Percentiles rank a stretch among this genome's conserved stretches.
These are phyloP conservation scores for Bombus confusus DNA, from an alignment of 1,140 invertebrate genomes.

Conservation along the genomic window DNA sequence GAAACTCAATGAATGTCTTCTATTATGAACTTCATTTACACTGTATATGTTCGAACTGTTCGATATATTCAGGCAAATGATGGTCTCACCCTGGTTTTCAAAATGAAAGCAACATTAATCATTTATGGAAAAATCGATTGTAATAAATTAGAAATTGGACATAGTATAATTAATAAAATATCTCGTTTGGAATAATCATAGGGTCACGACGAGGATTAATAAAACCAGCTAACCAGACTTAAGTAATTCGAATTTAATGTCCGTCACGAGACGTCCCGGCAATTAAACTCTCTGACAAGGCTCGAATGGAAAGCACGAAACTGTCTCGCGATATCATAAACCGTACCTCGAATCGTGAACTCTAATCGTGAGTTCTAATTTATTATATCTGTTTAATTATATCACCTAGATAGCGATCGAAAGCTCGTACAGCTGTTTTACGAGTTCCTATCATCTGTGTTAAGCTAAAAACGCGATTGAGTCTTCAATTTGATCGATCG, in stretches of 20 bases:
- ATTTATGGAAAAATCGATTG: not conserved
- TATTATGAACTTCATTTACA: too few species aligned
- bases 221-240: slow-evolving; percentile 5
- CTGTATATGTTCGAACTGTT: too few species aligned
- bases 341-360: too few species aligned
- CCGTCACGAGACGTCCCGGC: not conserved
- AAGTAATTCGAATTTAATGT: slow-evolving; percentile 7
- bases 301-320: slow-evolving; percentile 1
- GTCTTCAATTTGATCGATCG: too few species aligned
- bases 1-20: too few species aligned
- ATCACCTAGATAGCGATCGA: not conserved
- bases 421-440: not conserved
- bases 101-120: not conserved
- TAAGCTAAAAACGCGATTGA: too few species aligned
- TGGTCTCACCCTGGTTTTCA: not conserved
- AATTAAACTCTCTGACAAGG: slow-evolving; percentile 2
- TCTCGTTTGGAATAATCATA: not conserved
- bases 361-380: not conserved
- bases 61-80: too few species aligned
- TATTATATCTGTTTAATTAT: slow-evolving; percentile 8
- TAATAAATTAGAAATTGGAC: not conserved
- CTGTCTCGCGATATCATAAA: slow-evolving; percentile 2
- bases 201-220: not conserved
- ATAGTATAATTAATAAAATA: not conserved
- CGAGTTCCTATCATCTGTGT: too few species aligned